Conservation (phyloP, 2,113 vertebrate genomes). For the Syngnathus floridae region DNA sequence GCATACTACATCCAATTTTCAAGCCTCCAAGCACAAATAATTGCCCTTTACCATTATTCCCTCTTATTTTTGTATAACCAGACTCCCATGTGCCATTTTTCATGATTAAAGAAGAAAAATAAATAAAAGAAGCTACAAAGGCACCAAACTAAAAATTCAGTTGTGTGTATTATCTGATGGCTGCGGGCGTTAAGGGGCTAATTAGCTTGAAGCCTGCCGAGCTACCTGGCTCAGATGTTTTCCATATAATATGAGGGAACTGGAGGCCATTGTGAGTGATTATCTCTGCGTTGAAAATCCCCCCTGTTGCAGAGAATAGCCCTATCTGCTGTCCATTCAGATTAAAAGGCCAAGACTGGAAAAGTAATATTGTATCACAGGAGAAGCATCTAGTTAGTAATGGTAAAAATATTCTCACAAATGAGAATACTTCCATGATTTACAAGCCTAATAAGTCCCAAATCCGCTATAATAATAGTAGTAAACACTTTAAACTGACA, state of each 20-base stretch:
- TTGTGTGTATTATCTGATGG: slow-evolving; percentile 50
- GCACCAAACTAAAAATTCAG: not conserved
- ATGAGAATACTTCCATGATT: not conserved
- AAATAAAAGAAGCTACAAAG: not conserved
- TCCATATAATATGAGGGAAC: slow-evolving; percentile 62
- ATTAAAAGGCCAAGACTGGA: not conserved
- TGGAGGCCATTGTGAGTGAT: slow-evolving; percentile 49
- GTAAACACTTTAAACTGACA: not conserved
- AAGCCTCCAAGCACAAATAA: not conserved
- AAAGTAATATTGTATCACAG: not conserved
- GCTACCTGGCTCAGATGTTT: slow-evolving; percentile 61
- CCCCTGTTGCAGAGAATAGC: slow-evolving; percentile 20
- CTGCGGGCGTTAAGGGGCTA: slow-evolving; percentile 52
- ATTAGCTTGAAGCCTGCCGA: slow-evolving; percentile 57
- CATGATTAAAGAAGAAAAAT: not conserved
- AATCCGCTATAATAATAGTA: not conserved
- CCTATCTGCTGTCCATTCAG: not conserved
- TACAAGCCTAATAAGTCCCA: not conserved
- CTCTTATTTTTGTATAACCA: not conserved
- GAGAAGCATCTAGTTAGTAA: not conserved
- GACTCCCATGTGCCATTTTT: not conserved
- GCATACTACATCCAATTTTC: not conserved
- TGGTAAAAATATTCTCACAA: not conserved
- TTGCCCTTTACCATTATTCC: not conserved
- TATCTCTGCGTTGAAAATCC: slow-evolving; percentile 35